phyloP scores from a whole-genome alignment of 2,113 vertebrate genomes.

The Aptenodytes patagonicus region DNA sequence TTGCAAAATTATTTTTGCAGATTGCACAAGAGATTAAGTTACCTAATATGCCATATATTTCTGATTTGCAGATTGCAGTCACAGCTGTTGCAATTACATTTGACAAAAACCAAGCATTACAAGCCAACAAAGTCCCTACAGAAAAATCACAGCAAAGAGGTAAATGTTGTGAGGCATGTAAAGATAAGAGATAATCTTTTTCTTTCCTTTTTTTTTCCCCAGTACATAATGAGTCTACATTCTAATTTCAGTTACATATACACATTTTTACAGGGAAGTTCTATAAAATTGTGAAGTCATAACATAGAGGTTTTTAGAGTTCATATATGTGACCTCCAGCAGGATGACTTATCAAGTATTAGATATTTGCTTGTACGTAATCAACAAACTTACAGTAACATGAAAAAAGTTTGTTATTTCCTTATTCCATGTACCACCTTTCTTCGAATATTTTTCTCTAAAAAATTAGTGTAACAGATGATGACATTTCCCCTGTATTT shows the following conservation, averaged over 20 bases:
- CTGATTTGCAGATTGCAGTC: constrained; percentile 86
- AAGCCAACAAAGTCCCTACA: constrained; percentile 70
- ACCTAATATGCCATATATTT: not conserved
- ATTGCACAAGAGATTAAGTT: not conserved
- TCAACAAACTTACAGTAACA: not conserved
- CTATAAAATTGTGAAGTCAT: not conserved
- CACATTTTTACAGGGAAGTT: not conserved
- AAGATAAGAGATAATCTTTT: not conserved
- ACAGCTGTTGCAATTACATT: constrained; percentile 97
- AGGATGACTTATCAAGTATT: not conserved
- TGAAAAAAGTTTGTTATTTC: not conserved
- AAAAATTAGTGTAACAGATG: not conserved
- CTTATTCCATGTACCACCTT: not conserved
- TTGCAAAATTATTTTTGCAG: not conserved
- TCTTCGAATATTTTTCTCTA: not conserved
- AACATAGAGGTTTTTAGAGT: not conserved
- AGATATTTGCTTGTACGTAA: not conserved
- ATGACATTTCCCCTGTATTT: not conserved
- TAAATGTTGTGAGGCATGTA: constrained; percentile 35
- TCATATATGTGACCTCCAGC: not conserved
- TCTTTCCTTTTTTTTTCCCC: not conserved
- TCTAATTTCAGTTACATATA: not conserved
- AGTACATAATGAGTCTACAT: not conserved
- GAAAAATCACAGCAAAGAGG: constrained; percentile 88
- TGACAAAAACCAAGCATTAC: constrained; percentile 88